Base-by-base conservation (phyloP, 1,140 invertebrate species). In the Hyposmocoma kahamanoa region DNA sequence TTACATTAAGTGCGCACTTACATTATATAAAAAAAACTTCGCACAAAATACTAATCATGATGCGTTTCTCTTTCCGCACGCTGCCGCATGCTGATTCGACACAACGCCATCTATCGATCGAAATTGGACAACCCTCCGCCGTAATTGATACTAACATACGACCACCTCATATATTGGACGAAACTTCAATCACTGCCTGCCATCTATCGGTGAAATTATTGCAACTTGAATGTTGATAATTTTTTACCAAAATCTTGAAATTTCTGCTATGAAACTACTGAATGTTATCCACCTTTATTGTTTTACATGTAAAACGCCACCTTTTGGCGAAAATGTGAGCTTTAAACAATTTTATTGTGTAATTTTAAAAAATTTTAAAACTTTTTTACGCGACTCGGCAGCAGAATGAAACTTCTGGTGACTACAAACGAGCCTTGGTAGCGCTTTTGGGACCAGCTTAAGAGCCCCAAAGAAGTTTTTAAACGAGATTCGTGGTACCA, bases 381-480 rank as follows among this genome's bases (percentile, higher is more conserved):
- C 41, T 36, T 42, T 75, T 44, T 51, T 17, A 15, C 38, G 59
- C 62, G 69, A 53, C 59, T 28, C 49, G 49, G 45, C 89, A 89
- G 67, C 88, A 92, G 88, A 88, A 87, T 51, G 92, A 94, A 69
- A 93, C 92, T 6, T 92, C 91, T 19, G 92, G 93, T 1, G 92
- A 94, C 75, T 94, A 93, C 84, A 92, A 92, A 72, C 82, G 87
- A 22, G 88, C 92, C 2, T 76, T 94, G 28, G 74, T 92, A 15
- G 90, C 90, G 3, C 71, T 94, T 2, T 83, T 92, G 48, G 87
- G 75, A 21, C 76, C 79, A 0, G 76, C 67, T 10, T 81, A 72
- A 54, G 42, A 5, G 24, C 24, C n/a, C n/a, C n/a, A n/a, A n/a
- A n/a, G n/a, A n/a, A n/a, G n/a, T n/a, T n/a, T n/a, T n/a, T n/a